A percentile compares a stretch with the other conserved stretches of the same genome.
phyloP scores from a whole-genome alignment of 1,140 invertebrate species.

The Atta colombica region DNA sequence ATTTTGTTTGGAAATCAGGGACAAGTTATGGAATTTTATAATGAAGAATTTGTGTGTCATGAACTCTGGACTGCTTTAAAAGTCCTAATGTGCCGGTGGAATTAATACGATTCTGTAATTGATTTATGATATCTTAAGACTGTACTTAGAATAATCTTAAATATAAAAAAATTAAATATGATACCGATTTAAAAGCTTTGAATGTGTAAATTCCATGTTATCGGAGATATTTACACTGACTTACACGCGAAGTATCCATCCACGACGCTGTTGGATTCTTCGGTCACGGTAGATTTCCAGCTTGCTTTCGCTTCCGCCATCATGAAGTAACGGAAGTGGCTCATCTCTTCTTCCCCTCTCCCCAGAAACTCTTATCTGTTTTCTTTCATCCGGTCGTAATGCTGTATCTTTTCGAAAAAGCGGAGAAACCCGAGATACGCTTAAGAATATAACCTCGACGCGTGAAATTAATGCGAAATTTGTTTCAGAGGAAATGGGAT shows the following conservation, averaged over 20 bases:
- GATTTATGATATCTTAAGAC: too few relatives aligned
- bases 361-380: neutral
- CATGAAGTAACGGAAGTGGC: conserved; percentile 31
- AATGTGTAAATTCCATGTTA: conserved; percentile 10
- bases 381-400: conserved; percentile 18
- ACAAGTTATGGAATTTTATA: too few relatives aligned
- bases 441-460: conserved; percentile 10
- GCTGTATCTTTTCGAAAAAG: conserved; percentile 1
- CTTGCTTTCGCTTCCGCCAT: neutral
- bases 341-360: neutral
- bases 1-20: too few relatives aligned
- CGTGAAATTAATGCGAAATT: conserved; percentile 57
- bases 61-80: too few relatives aligned
- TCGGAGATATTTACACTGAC: conserved; percentile 11
- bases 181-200: neutral
- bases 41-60: too few relatives aligned
- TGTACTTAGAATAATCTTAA: too few relatives aligned
- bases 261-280: neutral
- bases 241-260: conserved; percentile 24
- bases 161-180: too few relatives aligned
- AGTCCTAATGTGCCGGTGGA: too few relatives aligned
- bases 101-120: too few relatives aligned
- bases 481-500: neutral
- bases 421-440: conserved; percentile 16
- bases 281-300: conserved; percentile 32